Base-by-base conservation (phyloP, 1,140 invertebrate species). In the Drosophila eugracilis region DNA sequence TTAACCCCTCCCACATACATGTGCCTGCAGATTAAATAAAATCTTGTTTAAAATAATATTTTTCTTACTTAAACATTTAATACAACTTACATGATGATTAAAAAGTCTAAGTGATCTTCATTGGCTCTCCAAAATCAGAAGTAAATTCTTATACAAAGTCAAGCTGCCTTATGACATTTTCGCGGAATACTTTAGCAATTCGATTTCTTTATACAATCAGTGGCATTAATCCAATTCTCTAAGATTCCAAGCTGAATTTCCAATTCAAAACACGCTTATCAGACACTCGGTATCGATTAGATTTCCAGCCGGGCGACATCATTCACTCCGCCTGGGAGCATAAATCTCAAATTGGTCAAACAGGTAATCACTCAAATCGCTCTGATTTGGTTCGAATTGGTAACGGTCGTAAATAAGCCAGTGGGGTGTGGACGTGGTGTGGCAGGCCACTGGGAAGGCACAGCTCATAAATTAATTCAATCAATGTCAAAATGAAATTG, bases 321-420 rank as follows among this genome's bases (percentile, higher is more conserved):
- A 49, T 41, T 28, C 6, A 17, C 55, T 77, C 52, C 36, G 22
- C 21, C 34, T 24, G 39, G 58, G 42, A 75, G 53, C 54, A 88
- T 78, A 86, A 88, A 88, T 86, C 78, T 81, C 65, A 32, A 78
- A 83, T 75, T 88, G 74, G 73, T 53, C 63, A 53, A 80, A 75
- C 60, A 47, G 57, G 69, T 88, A 81, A 86, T 88, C 81, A 78
- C 74, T 88, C 81, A 88, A 88, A 83, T 71, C 71, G 55, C 70
- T 75, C 63, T 78, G 78, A 88, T 85, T 85, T 86, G 60, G 67
- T 54, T 34, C 41, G 65, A 73, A 86, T 81, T 80, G 76, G 17
- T 49, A 42, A 34, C 36, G 42, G 36, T 49, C 57, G 78, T 88
- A 83, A 78, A 86, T 78, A 69, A 42, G 36, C 47, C 37, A 28